A percentile compares a stretch with the other conserved stretches of the same genome.
Evolutionary conservation across 2,888 invertebrate genomes (phyloP).

Genomic region (Dinocampus coccinellae): DNA sequence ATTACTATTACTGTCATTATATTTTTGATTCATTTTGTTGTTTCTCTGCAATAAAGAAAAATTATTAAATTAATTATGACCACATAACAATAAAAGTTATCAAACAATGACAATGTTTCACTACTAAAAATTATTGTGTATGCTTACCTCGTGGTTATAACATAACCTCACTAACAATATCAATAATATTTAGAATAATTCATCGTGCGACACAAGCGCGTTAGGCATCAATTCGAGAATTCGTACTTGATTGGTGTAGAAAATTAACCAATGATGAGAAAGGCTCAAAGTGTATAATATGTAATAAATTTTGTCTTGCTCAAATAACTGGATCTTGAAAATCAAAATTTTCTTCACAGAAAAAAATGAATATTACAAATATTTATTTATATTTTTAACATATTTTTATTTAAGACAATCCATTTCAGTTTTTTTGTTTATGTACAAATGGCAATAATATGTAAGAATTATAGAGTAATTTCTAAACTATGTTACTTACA

Average conservation of each 20-base stretch:
- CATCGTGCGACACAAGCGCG: no score
- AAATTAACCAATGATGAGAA: no score
- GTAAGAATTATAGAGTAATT: not conserved
- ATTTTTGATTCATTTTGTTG: slow-evolving; percentile 4
- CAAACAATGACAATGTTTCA: no score
- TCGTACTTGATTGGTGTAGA: no score
- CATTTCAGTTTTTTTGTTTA: not conserved
- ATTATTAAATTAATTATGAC: not conserved
- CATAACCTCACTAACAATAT: slow-evolving; percentile 37
- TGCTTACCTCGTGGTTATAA: slow-evolving; percentile 36
- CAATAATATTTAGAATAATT: not conserved
- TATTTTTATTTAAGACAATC: not conserved
- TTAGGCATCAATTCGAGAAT: no score
- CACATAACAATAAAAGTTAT: not conserved
- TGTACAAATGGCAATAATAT: not conserved
- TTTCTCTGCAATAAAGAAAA: slow-evolving; percentile 40
- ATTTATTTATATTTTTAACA: not conserved
- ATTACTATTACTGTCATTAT: slow-evolving; percentile 1
- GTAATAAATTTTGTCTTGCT: no score
- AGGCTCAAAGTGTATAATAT: no score
- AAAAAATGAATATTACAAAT: no score
- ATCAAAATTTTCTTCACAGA: no score
- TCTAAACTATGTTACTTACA: not conserved
- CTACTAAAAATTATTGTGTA: not conserved
- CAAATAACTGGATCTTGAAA: no score